These are phyloP conservation scores for Trichogramma evanescens DNA, from an alignment of 2,888 invertebrate species.

Conservation along the genomic window DNA sequence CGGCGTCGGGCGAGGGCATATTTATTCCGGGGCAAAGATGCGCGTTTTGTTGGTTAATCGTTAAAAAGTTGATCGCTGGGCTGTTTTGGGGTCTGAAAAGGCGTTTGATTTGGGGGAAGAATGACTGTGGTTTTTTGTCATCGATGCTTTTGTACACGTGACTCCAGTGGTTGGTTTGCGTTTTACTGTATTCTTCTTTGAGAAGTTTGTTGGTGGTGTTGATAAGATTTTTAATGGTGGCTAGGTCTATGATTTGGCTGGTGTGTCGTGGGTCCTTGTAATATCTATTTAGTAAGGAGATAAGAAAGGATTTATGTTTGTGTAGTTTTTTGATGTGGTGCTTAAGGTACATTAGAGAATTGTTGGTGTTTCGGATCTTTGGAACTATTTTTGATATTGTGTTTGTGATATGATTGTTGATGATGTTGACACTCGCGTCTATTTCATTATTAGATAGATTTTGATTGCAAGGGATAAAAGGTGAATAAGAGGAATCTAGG, in stretches of 20 bases:
- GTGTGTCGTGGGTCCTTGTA: not conserved
- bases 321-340: not conserved
- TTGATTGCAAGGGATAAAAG: conserved; percentile 8
- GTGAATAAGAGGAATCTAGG: not conserved
- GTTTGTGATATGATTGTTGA: not conserved
- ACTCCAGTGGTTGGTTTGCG: not conserved
- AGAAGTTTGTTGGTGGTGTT: not conserved
- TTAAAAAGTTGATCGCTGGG: not conserved
- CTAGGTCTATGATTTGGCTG: not conserved
- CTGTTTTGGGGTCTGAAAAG: not conserved
- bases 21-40: not conserved
- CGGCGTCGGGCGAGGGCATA: no score
- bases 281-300: not conserved
- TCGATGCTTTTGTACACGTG: not conserved
- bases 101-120: conserved; percentile 5
- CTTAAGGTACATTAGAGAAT: not conserved
- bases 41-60: not conserved
- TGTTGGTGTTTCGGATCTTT: not conserved
- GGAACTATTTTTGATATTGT: not conserved
- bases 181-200: not conserved
- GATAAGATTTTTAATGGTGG: not conserved
- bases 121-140: not conserved
- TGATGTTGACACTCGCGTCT: not conserved
- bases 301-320: not conserved
- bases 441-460: conserved; percentile 21